phyloP scores from a whole-genome alignment of 2,888 invertebrate genomes.

The Melitaea athalia region DNA sequence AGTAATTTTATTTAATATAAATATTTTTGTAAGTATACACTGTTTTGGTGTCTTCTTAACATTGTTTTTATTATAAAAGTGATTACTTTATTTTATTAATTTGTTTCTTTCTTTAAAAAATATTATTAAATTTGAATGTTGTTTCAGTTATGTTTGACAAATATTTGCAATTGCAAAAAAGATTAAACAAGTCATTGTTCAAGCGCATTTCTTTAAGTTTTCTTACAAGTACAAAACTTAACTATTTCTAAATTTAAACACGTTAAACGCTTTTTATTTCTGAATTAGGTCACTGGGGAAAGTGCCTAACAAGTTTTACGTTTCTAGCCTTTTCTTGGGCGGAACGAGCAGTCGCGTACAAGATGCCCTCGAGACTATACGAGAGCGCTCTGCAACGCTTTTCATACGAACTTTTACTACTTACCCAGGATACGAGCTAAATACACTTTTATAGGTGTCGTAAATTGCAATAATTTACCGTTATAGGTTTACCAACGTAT shows the following conservation, averaged over 20 bases:
- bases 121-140: too few species aligned
- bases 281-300: constrained; percentile 33
- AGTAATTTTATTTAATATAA: too few species aligned
- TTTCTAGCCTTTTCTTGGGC: constrained; percentile 30
- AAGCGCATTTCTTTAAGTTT: too few species aligned
- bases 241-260: constrained; percentile 14
- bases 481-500: not conserved
- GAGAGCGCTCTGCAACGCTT: constrained; percentile 24
- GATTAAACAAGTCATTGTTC: too few species aligned
- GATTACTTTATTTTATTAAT: too few species aligned
- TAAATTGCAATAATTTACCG: constrained; percentile 21
- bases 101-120: too few species aligned
- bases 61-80: too few species aligned
- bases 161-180: too few species aligned
- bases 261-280: constrained; percentile 21
- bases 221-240: constrained; percentile 1
- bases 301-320: constrained; percentile 35
- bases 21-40: too few species aligned
- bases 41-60: too few species aligned
- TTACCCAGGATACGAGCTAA: constrained; percentile 24
- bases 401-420: constrained; percentile 31
- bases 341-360: constrained; percentile 28
- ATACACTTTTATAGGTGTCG: constrained; percentile 25
- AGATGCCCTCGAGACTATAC: constrained; percentile 29
- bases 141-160: too few species aligned